Evolutionary conservation across 2,113 vertebrate species (phyloP).

Genomic region (Cyanistes caeruleus): DNA sequence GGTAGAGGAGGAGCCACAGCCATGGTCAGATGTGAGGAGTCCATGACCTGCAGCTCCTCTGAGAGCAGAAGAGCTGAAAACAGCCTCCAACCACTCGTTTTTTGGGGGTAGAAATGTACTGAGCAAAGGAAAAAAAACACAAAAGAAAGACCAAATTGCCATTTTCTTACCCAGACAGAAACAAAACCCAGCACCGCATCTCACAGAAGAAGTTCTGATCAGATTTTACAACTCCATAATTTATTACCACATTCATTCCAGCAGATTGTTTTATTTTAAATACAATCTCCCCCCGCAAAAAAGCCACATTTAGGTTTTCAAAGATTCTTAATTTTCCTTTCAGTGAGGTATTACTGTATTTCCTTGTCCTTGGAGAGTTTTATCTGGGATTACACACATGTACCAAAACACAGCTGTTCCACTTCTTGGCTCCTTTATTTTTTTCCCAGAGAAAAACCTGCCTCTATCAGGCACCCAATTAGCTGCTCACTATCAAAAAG

Average conservation of each 20-base stretch:
- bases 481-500: constrained; percentile 83
- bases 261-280: background rate
- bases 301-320: constrained; percentile 22
- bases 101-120: background rate
- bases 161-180: background rate
- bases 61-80: background rate
- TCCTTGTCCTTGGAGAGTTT: constrained; percentile 74
- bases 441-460: constrained; percentile 66
- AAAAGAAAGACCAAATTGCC: background rate
- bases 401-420: constrained; percentile 86
- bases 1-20: background rate
- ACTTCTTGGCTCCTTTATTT: constrained; percentile 70
- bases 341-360: constrained; percentile 55
- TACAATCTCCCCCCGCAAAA: constrained; percentile 15
- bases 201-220: background rate
- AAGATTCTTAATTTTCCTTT: constrained; percentile 33
- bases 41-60: background rate
- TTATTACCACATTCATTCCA: background rate
- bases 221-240: background rate
- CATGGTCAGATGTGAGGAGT: fast-evolving
- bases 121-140: background rate
- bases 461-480: constrained; percentile 84
- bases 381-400: constrained; percentile 72
- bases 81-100: background rate
- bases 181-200: background rate